phyloP scores from a whole-genome alignment of 35 echinoderm and acorn worm species.

The Hemicentrotus pulcherrimus region DNA sequence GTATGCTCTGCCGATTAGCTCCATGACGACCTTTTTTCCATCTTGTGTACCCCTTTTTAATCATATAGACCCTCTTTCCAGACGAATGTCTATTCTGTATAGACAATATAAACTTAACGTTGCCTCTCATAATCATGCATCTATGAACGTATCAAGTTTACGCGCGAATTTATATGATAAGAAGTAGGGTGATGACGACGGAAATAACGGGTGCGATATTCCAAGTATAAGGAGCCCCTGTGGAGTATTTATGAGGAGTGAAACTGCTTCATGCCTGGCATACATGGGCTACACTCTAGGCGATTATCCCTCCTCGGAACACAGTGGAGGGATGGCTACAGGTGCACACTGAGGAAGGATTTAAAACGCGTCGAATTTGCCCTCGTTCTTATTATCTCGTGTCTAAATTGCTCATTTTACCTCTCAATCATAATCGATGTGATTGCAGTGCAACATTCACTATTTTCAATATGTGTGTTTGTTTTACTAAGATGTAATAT shows the following conservation, averaged over 20 bases:
- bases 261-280: background rate
- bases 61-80: background rate
- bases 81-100: background rate
- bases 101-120: background rate
- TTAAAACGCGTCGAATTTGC: background rate
- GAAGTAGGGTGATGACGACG: background rate
- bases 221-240: background rate
- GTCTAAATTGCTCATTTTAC: too few relatives aligned
- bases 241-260: constrained; percentile 17
- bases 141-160: background rate
- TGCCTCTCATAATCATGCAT: background rate
- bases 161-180: background rate
- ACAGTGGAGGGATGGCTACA: background rate
- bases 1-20: too few relatives aligned
- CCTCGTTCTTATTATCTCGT: background rate
- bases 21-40: too few relatives aligned
- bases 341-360: background rate
- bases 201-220: background rate
- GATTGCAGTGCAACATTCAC: too few relatives aligned
- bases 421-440: too few relatives aligned
- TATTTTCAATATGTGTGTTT: too few relatives aligned
- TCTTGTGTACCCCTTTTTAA: background rate
- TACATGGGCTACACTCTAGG: background rate
- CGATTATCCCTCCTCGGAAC: background rate
- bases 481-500: too few relatives aligned